These are phyloP conservation scores for Lochmaea capreae DNA, from an alignment of 2,888 invertebrate genomes.

Conservation along the genomic window DNA sequence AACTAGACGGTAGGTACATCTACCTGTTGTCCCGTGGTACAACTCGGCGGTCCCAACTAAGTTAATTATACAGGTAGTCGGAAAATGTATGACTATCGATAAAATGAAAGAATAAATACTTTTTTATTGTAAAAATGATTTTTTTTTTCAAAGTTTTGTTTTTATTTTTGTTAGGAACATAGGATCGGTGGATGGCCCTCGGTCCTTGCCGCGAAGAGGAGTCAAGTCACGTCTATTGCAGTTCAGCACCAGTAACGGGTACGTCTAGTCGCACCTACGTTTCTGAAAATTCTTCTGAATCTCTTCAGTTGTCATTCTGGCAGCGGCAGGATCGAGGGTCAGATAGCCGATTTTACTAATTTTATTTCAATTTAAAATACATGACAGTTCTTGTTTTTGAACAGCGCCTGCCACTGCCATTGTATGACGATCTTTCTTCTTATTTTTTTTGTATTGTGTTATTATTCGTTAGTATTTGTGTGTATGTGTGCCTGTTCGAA, in stretches of 20 bases:
- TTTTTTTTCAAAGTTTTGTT: not conserved
- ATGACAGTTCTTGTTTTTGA: conserved; percentile 69
- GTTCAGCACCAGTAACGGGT: conserved; percentile 91
- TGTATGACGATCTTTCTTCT: conserved; percentile 40
- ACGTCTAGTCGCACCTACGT: conserved; percentile 43
- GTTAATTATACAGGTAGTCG: no score
- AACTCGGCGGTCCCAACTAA: no score
- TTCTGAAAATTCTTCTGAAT: conserved; percentile 40
- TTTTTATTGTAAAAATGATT: not conserved
- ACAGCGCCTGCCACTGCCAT: conserved; percentile 67
- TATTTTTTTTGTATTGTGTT: conserved; percentile 42
- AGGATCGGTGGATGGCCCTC: conserved; percentile 81
- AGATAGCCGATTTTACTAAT: conserved; percentile 46
- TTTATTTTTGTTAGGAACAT: conserved; percentile 60
- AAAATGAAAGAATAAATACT: not conserved
- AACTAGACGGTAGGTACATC: no score
- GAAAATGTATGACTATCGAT: no score
- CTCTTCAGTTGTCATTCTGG: conserved; percentile 48
- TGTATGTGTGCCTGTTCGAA: conserved; percentile 60
- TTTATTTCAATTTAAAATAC: conserved; percentile 35
- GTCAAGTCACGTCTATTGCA: conserved; percentile 91
- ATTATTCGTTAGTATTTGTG: conserved; percentile 45
- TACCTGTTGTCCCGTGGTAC: no score
- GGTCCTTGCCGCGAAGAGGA: conserved; percentile 89
- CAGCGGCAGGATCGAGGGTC: conserved; percentile 65